Base-by-base conservation (phyloP, 2,888 invertebrate species). In the Synergus gifuensis region DNA sequence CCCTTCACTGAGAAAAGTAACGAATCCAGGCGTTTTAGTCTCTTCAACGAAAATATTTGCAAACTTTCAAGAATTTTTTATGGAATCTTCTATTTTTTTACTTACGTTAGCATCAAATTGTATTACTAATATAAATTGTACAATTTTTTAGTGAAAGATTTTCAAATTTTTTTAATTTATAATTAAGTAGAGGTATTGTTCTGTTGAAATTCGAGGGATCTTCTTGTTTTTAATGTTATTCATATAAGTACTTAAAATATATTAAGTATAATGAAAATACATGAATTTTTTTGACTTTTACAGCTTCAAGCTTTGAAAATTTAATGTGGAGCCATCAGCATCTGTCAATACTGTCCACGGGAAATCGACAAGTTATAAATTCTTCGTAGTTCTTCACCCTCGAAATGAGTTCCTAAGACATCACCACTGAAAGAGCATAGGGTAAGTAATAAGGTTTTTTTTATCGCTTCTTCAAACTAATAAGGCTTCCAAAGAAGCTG, bases 381-480 rank as follows among this genome's bases (percentile, higher is more conserved):
- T 76, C 40, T 18, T 12, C 16, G 3, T 58, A 22, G 8, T 58
- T 22, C n/a, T 60, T 28, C 18, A 28, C 22, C 58, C 58, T 67
- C 60, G 44, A 66, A 77, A 67, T 36, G 78, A 76, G 81, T 76
- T 77, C 46, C 42, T 49, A 22, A 40, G 11, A 11, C 16, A 44
- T 67, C 22, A 42, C 44, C n/a, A 18, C 67, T 44, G 42, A 22
- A 67, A 44, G 44, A 67, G 22, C 60, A 67, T 67, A 80, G 88
- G 88, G 87, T 88, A 88, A 90, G 91, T 90, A 91, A 91, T 91
- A 91, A 89, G 89, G 28, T 28, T 91, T 90, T 90, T 90, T 90
- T 90, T 90, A 90, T 88, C 89, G 88, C 89, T 88, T 88, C 85
- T 84, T 83, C 85, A 83, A 89, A 89, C 90, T 92, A 91, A 92